phyloP scores from a whole-genome alignment of 2,888 invertebrate genomes.

The Ectemnius continuus region DNA sequence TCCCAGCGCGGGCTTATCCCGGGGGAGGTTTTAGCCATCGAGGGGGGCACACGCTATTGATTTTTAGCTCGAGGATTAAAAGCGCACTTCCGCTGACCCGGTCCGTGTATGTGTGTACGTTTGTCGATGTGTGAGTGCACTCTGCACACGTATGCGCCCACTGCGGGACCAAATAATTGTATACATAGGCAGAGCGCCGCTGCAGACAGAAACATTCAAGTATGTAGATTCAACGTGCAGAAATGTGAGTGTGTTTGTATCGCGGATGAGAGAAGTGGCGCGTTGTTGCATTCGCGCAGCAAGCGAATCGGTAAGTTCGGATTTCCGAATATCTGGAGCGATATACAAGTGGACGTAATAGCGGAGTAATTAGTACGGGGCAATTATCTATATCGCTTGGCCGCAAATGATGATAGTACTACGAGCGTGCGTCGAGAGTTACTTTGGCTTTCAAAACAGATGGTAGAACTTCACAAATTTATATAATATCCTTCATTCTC shows the following conservation, averaged over 20 bases:
- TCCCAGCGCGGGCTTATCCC: conserved; percentile 76
- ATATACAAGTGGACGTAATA: too few species aligned
- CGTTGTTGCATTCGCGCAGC: neutral
- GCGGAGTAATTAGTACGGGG: too few species aligned
- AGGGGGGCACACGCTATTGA: conserved; percentile 72
- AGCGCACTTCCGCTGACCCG: conserved; percentile 69
- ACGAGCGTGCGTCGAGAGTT: too few species aligned
- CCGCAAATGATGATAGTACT: too few species aligned
- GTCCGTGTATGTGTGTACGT: conserved; percentile 32
- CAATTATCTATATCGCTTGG: too few species aligned
- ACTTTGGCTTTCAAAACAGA: too few species aligned
- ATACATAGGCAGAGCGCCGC: neutral
- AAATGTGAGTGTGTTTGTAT: conserved; percentile 17
- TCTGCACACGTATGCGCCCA: conserved; percentile 5
- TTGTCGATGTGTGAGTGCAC: conserved; percentile 15
- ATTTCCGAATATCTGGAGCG: too few species aligned
- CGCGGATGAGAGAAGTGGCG: conserved; percentile 12
- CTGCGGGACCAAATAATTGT: conserved; percentile 42
- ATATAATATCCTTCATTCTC: too few species aligned
- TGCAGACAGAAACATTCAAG: neutral
- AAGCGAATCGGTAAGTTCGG: too few species aligned
- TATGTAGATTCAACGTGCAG: neutral
- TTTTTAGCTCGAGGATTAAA: conserved; percentile 77
- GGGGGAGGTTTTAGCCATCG: conserved; percentile 74
- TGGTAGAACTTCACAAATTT: too few species aligned